Conservation (phyloP, 1,140 invertebrate species). For the Pollicipes pollicipes region DNA sequence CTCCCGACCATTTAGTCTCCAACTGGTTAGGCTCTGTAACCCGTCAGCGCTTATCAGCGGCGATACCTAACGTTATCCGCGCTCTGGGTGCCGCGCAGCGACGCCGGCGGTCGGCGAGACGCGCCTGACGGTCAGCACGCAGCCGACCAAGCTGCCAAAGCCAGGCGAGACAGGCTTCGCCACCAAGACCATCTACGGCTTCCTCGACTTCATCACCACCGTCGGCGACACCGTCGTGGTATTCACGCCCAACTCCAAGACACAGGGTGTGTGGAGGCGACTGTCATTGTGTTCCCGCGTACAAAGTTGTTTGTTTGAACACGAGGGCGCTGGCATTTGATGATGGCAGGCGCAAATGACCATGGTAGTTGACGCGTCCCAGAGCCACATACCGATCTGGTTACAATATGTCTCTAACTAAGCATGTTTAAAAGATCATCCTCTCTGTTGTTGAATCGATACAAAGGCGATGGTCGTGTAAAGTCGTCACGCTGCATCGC, state of each 20-base stretch:
- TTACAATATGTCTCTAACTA: too few relatives aligned
- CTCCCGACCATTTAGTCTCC: not conserved
- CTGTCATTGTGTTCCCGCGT: not conserved
- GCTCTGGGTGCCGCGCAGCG: too few relatives aligned
- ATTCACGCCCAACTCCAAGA: conserved; percentile 48
- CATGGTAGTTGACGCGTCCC: too few relatives aligned
- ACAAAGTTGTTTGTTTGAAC: too few relatives aligned
- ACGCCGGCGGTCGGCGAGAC: not conserved
- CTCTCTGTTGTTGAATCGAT: too few relatives aligned
- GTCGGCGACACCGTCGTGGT: conserved; percentile 78
- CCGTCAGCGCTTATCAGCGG: not conserved
- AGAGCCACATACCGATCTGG: too few relatives aligned
- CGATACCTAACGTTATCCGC: not conserved
- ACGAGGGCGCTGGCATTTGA: too few relatives aligned
- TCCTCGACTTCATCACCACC: conserved; percentile 70
- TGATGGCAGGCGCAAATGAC: too few relatives aligned
- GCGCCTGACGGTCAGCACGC: conserved; percentile 4
- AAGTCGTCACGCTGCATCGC: too few relatives aligned
- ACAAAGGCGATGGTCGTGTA: too few relatives aligned
- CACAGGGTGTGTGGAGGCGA: not conserved
- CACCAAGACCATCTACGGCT: conserved; percentile 69
- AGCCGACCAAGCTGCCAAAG: conserved; percentile 29
- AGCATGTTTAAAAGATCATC: too few relatives aligned
- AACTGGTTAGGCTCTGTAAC: too few relatives aligned
- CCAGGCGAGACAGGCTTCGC: conserved; percentile 12